Evolutionary conservation across 1,140 invertebrate genomes (phyloP).

Genomic region (Cotesia glomerata): DNA sequence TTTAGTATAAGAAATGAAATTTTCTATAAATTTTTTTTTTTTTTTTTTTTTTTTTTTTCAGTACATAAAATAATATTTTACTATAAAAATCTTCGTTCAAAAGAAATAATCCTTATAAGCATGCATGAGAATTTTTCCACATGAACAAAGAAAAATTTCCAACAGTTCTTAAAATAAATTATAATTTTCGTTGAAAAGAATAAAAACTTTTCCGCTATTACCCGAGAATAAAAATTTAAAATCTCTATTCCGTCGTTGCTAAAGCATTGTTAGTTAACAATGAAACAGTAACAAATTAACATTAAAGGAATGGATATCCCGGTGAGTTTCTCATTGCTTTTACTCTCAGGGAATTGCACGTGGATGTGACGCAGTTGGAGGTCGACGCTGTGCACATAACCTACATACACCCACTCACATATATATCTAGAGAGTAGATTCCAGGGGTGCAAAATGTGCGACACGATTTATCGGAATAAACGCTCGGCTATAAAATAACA

Average conservation of each 20-base stretch:
- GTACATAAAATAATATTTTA: no score
- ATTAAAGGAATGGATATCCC: slow-evolving; percentile 1
- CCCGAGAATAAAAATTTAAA: not conserved
- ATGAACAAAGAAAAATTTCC: no score
- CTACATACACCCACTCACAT: not conserved
- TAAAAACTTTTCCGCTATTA: no score
- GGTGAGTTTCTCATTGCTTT: not conserved
- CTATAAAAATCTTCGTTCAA: no score
- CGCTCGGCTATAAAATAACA: slow-evolving; percentile 54
- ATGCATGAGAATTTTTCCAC: no score
- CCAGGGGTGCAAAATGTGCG: slow-evolving; percentile 16
- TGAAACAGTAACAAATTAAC: not conserved
- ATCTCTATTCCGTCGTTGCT: no score
- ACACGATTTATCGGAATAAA: slow-evolving; percentile 50
- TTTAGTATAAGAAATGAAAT: no score
- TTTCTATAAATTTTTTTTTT: no score
- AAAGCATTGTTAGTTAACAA: not conserved
- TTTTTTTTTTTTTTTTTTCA: no score
- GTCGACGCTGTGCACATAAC: not conserved
- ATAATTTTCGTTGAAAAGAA: no score
- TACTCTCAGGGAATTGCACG: not conserved
- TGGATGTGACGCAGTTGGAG: not conserved
- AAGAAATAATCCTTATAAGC: no score
- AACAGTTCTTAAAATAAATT: no score
- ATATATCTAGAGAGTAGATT: not conserved